phyloP scores from a whole-genome alignment of 2,113 vertebrate genomes.

The Urocynchramus pylzowi region DNA sequence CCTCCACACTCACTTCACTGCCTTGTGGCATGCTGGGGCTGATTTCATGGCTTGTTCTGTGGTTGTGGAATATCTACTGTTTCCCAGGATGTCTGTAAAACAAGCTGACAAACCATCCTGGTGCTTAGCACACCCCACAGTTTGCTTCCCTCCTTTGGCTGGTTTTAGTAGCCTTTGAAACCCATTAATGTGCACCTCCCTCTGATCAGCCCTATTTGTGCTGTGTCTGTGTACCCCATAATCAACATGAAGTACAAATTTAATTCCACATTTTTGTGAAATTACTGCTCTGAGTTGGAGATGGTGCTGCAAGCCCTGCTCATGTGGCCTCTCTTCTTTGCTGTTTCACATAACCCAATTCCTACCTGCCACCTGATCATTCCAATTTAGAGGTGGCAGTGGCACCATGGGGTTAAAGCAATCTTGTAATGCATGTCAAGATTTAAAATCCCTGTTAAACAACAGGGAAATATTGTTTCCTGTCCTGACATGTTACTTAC shows the following conservation, averaged over 20 bases:
- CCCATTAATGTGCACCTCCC: background rate
- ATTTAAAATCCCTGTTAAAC: background rate
- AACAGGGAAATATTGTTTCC: background rate
- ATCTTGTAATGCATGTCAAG: background rate
- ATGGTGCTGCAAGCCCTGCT: background rate
- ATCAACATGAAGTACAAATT: background rate
- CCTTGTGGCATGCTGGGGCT: background rate
- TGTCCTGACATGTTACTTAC: constrained; percentile 11
- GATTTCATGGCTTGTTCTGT: background rate
- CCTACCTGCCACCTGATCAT: background rate
- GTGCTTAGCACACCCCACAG: background rate
- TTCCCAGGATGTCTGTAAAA: background rate
- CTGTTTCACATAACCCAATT: background rate
- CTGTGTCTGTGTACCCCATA: background rate
- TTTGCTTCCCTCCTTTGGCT: background rate
- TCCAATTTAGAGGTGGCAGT: background rate
- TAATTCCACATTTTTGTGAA: background rate
- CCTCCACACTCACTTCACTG: background rate
- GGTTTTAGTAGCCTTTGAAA: background rate
- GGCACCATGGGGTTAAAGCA: background rate
- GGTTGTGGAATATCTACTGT: background rate
- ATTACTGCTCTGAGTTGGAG: background rate
- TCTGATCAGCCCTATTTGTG: background rate
- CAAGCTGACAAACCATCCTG: background rate
- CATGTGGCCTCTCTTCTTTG: rapidly evolving